Evolutionary conservation across 1,140 invertebrate species (phyloP).

Genomic region (Whitmania pigra): DNA sequence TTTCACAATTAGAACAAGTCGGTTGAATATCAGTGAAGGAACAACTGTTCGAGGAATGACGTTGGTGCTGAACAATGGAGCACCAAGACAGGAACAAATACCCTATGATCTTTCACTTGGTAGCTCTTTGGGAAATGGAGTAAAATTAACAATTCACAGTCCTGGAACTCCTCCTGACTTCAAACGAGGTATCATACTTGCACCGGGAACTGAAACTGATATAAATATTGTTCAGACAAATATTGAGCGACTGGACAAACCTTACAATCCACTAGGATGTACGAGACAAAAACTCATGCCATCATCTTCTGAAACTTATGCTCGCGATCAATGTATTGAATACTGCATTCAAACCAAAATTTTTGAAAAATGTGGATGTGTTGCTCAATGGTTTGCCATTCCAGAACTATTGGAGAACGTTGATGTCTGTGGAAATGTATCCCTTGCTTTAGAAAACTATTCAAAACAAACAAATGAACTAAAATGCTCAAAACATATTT

Average conservation of each 20-base stretch:
- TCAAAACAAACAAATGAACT: background rate
- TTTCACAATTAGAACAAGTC: background rate
- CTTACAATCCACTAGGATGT: background rate
- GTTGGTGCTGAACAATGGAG: background rate
- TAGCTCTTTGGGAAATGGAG: background rate
- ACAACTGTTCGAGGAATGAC: background rate
- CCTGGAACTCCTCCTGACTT: constrained; percentile 1
- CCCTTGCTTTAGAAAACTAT: background rate
- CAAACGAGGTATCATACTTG: background rate
- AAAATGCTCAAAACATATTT: background rate
- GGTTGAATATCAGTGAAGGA: background rate
- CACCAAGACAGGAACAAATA: background rate
- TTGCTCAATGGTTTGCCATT: background rate
- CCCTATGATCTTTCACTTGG: background rate
- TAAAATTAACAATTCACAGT: background rate
- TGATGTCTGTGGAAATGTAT: background rate
- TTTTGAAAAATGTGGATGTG: background rate
- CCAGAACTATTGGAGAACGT: background rate
- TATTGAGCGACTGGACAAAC: background rate
- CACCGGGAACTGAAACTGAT: background rate
- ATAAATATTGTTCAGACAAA: constrained; percentile 1
- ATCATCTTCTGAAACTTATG: background rate
- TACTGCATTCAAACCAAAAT: background rate
- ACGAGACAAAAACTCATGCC: background rate
- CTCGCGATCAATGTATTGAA: background rate